These are phyloP conservation scores for Hemicrepidius hirtus DNA, from an alignment of 2,888 invertebrate species.

Conservation along the genomic window DNA sequence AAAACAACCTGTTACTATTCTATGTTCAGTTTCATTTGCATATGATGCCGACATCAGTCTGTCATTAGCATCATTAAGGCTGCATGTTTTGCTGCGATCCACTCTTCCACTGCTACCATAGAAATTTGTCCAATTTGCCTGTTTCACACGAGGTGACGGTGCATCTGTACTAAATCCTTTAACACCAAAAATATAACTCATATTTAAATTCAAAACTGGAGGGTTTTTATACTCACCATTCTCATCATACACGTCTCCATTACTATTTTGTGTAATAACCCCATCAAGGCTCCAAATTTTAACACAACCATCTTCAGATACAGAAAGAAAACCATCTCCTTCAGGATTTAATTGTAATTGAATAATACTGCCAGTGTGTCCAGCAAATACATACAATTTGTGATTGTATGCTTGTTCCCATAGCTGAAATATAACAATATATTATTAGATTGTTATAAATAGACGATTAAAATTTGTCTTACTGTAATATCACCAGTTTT, in stretches of 20 bases:
- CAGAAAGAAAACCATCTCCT: slow-evolving; percentile 76
- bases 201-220: no score
- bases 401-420: slow-evolving; percentile 77
- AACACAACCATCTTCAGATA: slow-evolving; percentile 76
- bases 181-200: neutral
- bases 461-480: slow-evolving; percentile 49
- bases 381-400: slow-evolving; percentile 73
- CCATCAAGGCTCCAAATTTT: slow-evolving; percentile 76
- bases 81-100: slow-evolving; percentile 55
- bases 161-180: slow-evolving; percentile 53
- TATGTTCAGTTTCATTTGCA: slow-evolving; percentile 53
- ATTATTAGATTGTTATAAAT: slow-evolving; percentile 38
- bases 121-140: slow-evolving; percentile 65
- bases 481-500: slow-evolving; percentile 72
- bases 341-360: slow-evolving; percentile 75
- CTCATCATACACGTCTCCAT: slow-evolving; percentile 56
- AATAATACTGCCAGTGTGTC: slow-evolving; percentile 71
- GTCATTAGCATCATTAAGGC: slow-evolving; percentile 45
- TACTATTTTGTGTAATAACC: slow-evolving; percentile 44
- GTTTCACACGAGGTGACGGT: slow-evolving; percentile 67
- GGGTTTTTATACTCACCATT: slow-evolving; percentile 54
- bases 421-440: slow-evolving; percentile 70
- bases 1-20: slow-evolving; percentile 58
- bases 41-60: slow-evolving; percentile 63
- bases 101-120: slow-evolving; percentile 62